Percentiles rank a stretch among this genome's conserved stretches.
phyloP scores from a whole-genome alignment of 1,140 invertebrate species.

The Dinoponera quadriceps region DNA sequence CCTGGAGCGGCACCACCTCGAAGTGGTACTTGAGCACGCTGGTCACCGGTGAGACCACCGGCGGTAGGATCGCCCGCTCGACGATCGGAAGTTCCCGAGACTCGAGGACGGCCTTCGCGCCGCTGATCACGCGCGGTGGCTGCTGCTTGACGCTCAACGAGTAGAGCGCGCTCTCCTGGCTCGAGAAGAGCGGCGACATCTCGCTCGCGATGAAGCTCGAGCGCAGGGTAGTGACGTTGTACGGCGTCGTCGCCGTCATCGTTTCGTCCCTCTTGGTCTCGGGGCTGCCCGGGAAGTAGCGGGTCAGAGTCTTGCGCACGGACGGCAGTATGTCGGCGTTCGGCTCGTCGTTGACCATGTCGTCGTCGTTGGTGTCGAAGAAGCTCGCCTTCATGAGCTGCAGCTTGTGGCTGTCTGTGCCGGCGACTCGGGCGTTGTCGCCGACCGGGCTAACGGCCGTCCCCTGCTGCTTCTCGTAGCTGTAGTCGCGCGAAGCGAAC shows the following conservation, averaged over 20 bases:
- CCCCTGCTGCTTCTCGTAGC: conserved; percentile 71
- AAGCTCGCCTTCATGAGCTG: conserved; percentile 96
- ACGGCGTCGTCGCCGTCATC: no score
- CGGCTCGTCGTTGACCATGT: conserved; percentile 49
- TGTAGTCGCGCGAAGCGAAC: conserved; percentile 22
- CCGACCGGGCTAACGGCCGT: conserved; percentile 85
- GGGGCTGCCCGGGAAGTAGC: conserved; percentile 22
- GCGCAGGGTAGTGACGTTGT: conserved; percentile 25
- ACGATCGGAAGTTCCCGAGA: neutral
- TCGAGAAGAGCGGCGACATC: neutral
- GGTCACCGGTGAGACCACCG: conserved; percentile 70
- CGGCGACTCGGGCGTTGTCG: conserved; percentile 87
- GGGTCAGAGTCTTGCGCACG: conserved; percentile 37
- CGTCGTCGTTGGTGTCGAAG: conserved; percentile 85
- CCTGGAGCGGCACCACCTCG: conserved; percentile 82
- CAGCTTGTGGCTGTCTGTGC: conserved; percentile 88
- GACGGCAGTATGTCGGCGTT: neutral
- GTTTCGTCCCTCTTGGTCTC: conserved; percentile 15
- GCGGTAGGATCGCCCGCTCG: conserved; percentile 17
- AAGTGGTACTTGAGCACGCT: conserved; percentile 83
- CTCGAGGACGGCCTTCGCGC: no score
- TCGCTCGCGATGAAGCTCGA: conserved; percentile 26
- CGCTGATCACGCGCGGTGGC: neutral
- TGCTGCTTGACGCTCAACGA: neutral
- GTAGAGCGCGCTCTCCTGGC: neutral